phyloP scores from a whole-genome alignment of 2,888 invertebrate species.

The Glaucopsyche alexis region DNA sequence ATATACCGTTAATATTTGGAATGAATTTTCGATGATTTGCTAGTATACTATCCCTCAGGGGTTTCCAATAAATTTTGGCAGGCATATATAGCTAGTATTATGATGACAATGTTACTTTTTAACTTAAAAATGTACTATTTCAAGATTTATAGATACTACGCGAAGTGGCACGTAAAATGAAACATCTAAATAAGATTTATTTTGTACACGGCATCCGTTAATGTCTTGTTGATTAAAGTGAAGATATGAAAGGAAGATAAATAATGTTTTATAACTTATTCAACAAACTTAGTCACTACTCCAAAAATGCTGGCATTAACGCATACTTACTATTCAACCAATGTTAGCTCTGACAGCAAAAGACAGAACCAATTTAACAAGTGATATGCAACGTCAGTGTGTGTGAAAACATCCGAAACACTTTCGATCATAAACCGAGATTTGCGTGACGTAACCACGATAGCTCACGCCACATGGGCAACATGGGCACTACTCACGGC shows the following conservation, averaged over 20 bases:
- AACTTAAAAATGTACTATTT: no score
- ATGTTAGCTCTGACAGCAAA: not conserved
- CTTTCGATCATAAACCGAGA: slow-evolving; percentile 42
- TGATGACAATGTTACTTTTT: no score
- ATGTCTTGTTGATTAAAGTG: not conserved
- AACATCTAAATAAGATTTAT: not conserved
- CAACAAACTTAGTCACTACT: not conserved
- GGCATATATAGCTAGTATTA: no score
- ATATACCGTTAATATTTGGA: no score
- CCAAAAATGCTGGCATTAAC: not conserved
- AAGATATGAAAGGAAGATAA: not conserved
- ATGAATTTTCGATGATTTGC: no score
- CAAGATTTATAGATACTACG: no score
- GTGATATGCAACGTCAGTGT: slow-evolving; percentile 1
- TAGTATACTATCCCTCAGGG: no score
- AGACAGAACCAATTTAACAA: slow-evolving; percentile 5
- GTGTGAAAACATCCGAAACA: slow-evolving; percentile 43
- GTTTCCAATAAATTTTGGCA: no score
- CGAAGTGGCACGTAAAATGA: not conserved
- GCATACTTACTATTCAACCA: not conserved
- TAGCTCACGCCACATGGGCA: slow-evolving; percentile 31
- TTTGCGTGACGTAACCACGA: slow-evolving; percentile 37
- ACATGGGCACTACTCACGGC: slow-evolving; percentile 24
- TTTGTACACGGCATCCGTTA: not conserved
- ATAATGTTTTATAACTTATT: not conserved